These are phyloP conservation scores for Pedionomus torquatus DNA, from an alignment of 2,113 vertebrate species.

Conservation along the genomic window DNA sequence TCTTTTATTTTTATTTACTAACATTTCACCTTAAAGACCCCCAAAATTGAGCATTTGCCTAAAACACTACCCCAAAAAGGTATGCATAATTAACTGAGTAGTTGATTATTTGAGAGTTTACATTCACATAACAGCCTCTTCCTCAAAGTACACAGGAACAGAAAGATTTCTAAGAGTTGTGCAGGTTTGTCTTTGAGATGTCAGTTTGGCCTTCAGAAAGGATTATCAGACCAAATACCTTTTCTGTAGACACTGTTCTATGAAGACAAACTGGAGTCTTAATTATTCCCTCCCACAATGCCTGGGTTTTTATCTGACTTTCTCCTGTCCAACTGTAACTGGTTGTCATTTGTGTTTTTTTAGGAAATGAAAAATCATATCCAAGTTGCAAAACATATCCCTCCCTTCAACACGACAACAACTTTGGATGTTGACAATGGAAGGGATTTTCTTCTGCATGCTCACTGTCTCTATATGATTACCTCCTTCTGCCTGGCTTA, in stretches of 20 bases:
- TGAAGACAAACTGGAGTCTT: not conserved
- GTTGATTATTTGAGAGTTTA: no score
- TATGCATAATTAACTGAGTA: no score
- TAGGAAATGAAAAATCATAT: not conserved
- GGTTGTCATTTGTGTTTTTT: not conserved
- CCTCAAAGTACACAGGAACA: not conserved
- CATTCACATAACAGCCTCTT: not conserved
- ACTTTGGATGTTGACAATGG: not conserved
- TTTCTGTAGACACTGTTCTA: not conserved
- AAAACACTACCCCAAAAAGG: no score
- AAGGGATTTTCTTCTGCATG: not conserved
- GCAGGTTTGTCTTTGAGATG: not conserved
- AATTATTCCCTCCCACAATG: not conserved
- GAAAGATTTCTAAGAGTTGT: not conserved
- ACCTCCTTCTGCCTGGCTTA: not conserved
- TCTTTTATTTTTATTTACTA: no score
- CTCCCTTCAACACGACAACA: not conserved
- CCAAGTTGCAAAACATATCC: not conserved
- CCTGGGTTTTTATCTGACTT: not conserved
- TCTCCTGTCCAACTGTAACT: not conserved
- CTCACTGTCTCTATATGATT: not conserved
- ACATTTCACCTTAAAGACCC: no score
- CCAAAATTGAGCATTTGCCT: no score
- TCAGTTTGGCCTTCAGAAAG: not conserved
- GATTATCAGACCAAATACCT: not conserved